A percentile compares a stretch with the other conserved stretches of the same genome.
These are phyloP conservation scores for Pterostichus niger DNA, from an alignment of 2,888 invertebrate genomes.

Conservation along the genomic window DNA sequence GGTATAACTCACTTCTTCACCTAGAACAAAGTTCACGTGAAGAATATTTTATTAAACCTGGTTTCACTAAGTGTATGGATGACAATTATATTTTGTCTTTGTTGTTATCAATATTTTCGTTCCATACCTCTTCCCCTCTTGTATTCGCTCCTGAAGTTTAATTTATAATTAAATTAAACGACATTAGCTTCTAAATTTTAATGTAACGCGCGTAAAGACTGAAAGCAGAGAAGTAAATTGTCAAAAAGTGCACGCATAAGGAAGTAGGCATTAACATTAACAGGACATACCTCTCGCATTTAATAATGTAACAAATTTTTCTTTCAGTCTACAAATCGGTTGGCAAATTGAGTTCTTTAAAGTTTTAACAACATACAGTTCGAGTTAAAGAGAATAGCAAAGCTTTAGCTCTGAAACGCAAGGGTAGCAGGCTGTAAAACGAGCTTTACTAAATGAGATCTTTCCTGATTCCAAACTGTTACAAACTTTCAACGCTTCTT, in stretches of 20 bases:
- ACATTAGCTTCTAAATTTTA: not conserved
- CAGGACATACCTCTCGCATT: constrained; percentile 28
- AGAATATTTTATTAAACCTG: too few species aligned
- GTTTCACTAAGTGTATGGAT: too few species aligned
- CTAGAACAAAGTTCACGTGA: too few species aligned
- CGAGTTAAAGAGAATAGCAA: constrained; percentile 34
- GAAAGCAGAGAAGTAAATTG: too few species aligned
- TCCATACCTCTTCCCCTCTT: too few species aligned
- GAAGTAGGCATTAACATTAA: not conserved
- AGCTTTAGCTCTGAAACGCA: not conserved
- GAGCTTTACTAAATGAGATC: constrained; percentile 34
- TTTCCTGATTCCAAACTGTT: constrained; percentile 14
- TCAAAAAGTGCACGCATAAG: not conserved
- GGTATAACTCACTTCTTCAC: too few species aligned
- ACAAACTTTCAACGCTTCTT: constrained; percentile 1
- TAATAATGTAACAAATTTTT: constrained; percentile 46
- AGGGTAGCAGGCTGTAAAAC: constrained; percentile 29
- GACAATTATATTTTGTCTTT: too few species aligned
- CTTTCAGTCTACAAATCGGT: constrained; percentile 41
- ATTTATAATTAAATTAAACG: too few species aligned
- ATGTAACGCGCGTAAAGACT: not conserved
- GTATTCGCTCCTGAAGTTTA: too few species aligned
- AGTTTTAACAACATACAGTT: constrained; percentile 47
- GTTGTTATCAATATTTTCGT: too few species aligned
- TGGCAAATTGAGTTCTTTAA: constrained; percentile 58